Base-by-base conservation (phyloP, 2,888 invertebrate genomes). In the Hydrotaea diabolus region DNA sequence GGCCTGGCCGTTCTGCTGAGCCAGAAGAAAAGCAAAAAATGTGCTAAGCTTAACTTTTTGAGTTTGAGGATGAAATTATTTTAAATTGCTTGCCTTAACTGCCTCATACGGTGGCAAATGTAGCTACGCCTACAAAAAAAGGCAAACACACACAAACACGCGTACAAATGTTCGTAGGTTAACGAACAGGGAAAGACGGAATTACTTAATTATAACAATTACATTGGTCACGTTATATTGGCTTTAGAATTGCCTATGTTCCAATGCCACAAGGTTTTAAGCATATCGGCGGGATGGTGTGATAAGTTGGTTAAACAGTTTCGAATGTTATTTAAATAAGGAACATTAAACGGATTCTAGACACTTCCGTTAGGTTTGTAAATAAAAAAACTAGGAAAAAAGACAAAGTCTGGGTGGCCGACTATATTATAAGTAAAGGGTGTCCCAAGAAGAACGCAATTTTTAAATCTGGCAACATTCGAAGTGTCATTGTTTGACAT, bases 201-300 rank as follows among this genome's bases (percentile, higher is more conserved):
- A 90, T 89, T 89, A 87, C 89, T 91, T 89, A 91, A 91, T 91
- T 90, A 89, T 88, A 88, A 88, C 89, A 89, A 90, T 90, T 89
- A 91, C 21, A 66, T 21, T 31, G 62, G 72, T 84, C 46, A 78
- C 59, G 62, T 82, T 73, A 55, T n/a, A 73, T 43, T 71, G 69
- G 26, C 77, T 66, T 53, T 77, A 2, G 21, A 15, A 53, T 69
- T 46, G 21, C 31, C 43, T 73, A 19, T 66, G 55, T 64, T 9
- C n/a, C 26, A 17, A n/a, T 57, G 39, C 62, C 17, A 39, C 39
- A 11, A 11, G 3, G 39, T 39, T 39, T 1, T 4, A 3, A 39
- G 39, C 39, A 39, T 39, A 13, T 3, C 39, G 39, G 39, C 2
- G 9, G 39, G 39, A 9, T 39, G 39, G 39, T 39, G 9, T 39